Evolutionary conservation across 2,888 invertebrate genomes (phyloP).

Genomic region (Aelia acuminata): DNA sequence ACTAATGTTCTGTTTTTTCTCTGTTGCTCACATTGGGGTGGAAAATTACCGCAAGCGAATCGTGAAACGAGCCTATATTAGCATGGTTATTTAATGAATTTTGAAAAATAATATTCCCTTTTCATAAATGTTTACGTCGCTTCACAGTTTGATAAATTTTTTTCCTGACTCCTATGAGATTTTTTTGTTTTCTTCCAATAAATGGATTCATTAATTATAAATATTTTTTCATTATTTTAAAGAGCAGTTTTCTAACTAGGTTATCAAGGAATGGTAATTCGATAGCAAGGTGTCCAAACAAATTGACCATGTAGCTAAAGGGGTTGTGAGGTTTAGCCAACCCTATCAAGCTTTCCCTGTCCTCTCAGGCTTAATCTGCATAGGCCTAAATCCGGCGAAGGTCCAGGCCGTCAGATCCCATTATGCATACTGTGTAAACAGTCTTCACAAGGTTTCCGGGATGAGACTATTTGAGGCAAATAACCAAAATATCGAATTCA

Average conservation of each 20-base stretch:
- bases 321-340: neutral
- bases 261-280: too few species aligned
- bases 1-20: conserved; percentile 20
- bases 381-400: neutral
- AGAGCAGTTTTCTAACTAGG: too few species aligned
- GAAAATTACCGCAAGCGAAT: neutral
- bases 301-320: neutral
- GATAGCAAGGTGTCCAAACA: too few species aligned
- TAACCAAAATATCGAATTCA: too few species aligned
- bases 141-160: too few species aligned
- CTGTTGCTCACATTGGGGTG: neutral
- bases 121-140: too few species aligned
- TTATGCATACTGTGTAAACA: neutral
- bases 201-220: too few species aligned
- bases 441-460: neutral
- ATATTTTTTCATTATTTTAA: too few species aligned
- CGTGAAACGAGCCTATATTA: neutral
- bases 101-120: too few species aligned
- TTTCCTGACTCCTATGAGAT: too few species aligned
- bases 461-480: too few species aligned
- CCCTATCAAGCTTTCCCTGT: neutral
- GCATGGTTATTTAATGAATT: neutral
- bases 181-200: too few species aligned
- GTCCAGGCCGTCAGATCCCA: neutral
- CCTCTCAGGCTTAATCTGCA: neutral